Conservation (phyloP, 2,888 invertebrate genomes). For the Diarsia dahlii region DNA sequence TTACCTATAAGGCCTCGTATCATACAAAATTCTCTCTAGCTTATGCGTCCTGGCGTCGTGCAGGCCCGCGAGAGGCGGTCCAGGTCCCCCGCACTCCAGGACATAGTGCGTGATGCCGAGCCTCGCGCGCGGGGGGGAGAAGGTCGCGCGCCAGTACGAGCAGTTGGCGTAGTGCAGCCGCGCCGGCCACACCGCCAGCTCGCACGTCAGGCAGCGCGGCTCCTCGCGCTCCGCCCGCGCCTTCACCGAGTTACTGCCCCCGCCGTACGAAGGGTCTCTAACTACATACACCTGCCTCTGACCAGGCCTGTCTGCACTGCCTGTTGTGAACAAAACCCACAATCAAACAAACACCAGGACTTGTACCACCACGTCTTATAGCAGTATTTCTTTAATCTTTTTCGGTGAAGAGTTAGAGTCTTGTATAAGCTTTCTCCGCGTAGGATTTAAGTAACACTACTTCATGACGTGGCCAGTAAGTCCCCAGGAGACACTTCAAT, state of each 20-base stretch:
- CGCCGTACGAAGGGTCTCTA: slow-evolving; percentile 93
- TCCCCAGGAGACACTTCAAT: not conserved
- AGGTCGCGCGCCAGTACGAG: slow-evolving; percentile 95
- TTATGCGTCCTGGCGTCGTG: slow-evolving; percentile 94
- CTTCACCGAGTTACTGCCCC: slow-evolving; percentile 87
- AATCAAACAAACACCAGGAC: slow-evolving; percentile 50
- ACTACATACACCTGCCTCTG: slow-evolving; percentile 97
- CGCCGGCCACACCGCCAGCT: slow-evolving; percentile 95
- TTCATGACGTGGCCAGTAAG: not conserved
- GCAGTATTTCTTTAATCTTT: not conserved
- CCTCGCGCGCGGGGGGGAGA: slow-evolving; percentile 90
- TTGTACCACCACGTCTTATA: slow-evolving; percentile 25
- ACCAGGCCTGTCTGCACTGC: slow-evolving; percentile 96
- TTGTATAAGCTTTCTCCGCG: not conserved
- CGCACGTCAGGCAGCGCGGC: slow-evolving; percentile 97
- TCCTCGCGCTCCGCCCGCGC: slow-evolving; percentile 91
- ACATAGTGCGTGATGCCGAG: slow-evolving; percentile 92
- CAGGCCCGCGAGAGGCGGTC: slow-evolving; percentile 95
- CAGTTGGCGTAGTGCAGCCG: slow-evolving; percentile 96
- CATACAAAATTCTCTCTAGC: slow-evolving; percentile 94
- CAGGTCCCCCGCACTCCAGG: slow-evolving; percentile 97
- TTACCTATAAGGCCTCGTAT: slow-evolving; percentile 92
- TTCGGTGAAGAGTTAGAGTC: not conserved
- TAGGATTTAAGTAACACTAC: not conserved
- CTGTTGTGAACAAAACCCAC: slow-evolving; percentile 80